phyloP scores from a whole-genome alignment of 2,888 invertebrate species.

The Spicauda simplicius region DNA sequence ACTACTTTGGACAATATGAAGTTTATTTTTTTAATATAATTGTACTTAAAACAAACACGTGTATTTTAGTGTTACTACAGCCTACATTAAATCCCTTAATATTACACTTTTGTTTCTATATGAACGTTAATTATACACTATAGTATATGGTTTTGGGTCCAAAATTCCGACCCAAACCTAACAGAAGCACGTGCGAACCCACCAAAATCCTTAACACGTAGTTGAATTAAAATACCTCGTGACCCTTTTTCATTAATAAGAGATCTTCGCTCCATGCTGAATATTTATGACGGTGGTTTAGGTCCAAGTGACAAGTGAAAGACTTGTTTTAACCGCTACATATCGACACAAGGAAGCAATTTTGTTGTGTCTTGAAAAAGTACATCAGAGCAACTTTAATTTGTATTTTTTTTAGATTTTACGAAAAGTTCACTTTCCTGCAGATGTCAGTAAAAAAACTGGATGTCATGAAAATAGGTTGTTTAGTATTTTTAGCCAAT shows the following conservation, averaged over 20 bases:
- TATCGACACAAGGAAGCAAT: no score
- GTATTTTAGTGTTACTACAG: no score
- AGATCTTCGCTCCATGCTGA: constrained; percentile 81
- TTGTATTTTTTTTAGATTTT: no score
- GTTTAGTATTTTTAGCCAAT: no score
- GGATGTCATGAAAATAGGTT: no score
- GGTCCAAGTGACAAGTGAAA: constrained; percentile 12
- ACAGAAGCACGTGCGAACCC: constrained; percentile 57
- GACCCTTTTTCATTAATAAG: constrained; percentile 85
- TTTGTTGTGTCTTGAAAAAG: no score
- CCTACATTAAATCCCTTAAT: background rate
- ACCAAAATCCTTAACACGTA: constrained; percentile 80
- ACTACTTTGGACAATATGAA: no score
- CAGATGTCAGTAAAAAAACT: no score
- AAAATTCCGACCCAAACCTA: constrained; percentile 34
- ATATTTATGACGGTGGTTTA: constrained; percentile 71
- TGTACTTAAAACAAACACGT: no score
- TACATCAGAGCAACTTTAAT: no score
- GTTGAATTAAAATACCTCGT: constrained; percentile 84
- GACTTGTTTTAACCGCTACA: background rate
- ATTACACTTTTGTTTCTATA: background rate
- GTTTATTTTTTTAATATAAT: no score
- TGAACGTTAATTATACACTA: constrained; percentile 1
- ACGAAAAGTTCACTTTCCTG: no score
- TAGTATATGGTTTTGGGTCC: constrained; percentile 27